These are phyloP conservation scores for Aphelenchoides avenae DNA, from an alignment of 1,140 invertebrate species.

Conservation along the genomic window DNA sequence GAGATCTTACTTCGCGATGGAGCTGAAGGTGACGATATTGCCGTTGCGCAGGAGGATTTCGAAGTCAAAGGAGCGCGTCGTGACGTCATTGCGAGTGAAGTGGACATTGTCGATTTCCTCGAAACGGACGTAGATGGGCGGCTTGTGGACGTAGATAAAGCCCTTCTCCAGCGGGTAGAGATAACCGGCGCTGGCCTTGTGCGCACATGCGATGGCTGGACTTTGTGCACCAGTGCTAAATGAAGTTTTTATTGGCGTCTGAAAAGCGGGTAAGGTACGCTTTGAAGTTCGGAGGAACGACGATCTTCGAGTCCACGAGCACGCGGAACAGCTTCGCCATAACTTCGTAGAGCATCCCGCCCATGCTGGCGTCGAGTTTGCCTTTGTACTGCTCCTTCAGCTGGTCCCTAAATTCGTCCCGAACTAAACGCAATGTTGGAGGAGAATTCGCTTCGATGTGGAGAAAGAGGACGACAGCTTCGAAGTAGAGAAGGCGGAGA, in stretches of 20 bases:
- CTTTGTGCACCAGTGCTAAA: too few species aligned
- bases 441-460: too few species aligned
- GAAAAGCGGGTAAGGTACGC: too few species aligned
- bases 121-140: slow-evolving; percentile 92
- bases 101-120: slow-evolving; percentile 92
- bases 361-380: slow-evolving; percentile 82
- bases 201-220: slow-evolving; percentile 91
- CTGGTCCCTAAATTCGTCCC: too few species aligned
- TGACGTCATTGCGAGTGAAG: slow-evolving; percentile 90
- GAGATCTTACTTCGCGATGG: slow-evolving; percentile 87
- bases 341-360: slow-evolving; percentile 88
- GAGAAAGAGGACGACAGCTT: too few species aligned
- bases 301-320: slow-evolving; percentile 87
- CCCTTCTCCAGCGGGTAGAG: slow-evolving; percentile 97
- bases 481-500: too few species aligned
- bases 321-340: slow-evolving; percentile 92
- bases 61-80: slow-evolving; percentile 92
- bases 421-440: too few species aligned
- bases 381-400: slow-evolving; percentile 88
- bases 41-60: slow-evolving; percentile 88
- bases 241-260: too few species aligned
- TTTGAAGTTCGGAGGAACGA: slow-evolving; percentile 82
- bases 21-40: slow-evolving; percentile 86
- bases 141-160: slow-evolving; percentile 98
- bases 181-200: slow-evolving; percentile 93